Evolutionary conservation across 2,797 vertebrate genomes (phyloP).

Genomic region (Notoglanidium macrostoma): DNA sequence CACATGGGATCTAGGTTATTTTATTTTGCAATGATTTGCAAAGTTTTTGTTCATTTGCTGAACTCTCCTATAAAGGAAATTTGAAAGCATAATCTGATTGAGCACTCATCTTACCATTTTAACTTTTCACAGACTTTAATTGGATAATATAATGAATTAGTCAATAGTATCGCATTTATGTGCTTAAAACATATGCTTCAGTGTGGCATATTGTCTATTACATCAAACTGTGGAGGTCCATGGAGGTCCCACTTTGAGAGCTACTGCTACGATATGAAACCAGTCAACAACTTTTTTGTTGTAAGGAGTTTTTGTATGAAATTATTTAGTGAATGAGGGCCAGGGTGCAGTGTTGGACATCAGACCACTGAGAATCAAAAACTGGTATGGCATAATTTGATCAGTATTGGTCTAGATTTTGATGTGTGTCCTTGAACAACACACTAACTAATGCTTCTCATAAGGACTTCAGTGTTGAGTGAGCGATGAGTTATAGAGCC

Average conservation of each 20-base stretch:
- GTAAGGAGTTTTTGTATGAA: not conserved
- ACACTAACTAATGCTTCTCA: not conserved
- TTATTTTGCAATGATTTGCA: too few species aligned
- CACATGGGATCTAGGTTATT: too few species aligned
- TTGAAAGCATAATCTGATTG: not conserved
- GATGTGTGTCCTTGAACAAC: not conserved
- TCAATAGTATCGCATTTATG: not conserved
- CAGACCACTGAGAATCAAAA: not conserved
- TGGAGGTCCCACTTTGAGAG: not conserved
- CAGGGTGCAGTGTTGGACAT: not conserved
- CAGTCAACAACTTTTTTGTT: not conserved
- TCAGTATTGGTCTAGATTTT: not conserved
- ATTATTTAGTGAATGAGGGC: not conserved
- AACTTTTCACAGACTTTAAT: not conserved
- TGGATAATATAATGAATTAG: not conserved
- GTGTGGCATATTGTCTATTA: not conserved
- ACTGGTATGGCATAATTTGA: not conserved
- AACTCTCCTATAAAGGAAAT: not conserved
- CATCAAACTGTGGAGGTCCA: not conserved
- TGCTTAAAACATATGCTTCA: not conserved
- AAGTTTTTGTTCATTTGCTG: not conserved
- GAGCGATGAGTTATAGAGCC: not conserved
- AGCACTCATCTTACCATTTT: not conserved
- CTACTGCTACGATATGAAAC: not conserved
- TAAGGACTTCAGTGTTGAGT: not conserved